Conservation (phyloP, 2,113 vertebrate genomes). For the Lamprotornis superbus region DNA sequence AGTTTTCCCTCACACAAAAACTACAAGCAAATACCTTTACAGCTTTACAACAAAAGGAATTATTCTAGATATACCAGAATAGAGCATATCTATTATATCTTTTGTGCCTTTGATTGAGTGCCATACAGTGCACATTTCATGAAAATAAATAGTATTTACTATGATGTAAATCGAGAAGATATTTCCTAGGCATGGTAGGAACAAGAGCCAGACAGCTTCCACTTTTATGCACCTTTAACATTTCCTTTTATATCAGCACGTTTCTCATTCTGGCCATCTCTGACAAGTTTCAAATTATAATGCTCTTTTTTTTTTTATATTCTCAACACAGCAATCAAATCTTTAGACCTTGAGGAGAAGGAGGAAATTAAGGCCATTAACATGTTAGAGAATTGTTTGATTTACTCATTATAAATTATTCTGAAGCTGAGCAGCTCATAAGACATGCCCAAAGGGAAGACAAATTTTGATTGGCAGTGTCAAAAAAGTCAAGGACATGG, state of each 20-base stretch:
- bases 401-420: constrained; percentile 74
- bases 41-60: not conserved
- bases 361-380: constrained; percentile 77
- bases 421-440: constrained; percentile 59
- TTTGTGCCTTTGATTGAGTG: not conserved
- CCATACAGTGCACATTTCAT: not conserved
- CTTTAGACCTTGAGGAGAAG: constrained; percentile 73
- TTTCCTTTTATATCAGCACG: constrained; percentile 40
- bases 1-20: not conserved
- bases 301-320: constrained; percentile 67
- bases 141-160: constrained; percentile 24
- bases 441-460: constrained; percentile 62
- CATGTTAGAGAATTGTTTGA: constrained; percentile 69
- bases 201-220: not conserved
- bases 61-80: not conserved
- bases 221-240: constrained; percentile 17
- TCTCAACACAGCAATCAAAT: constrained; percentile 70
- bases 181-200: not conserved
- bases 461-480: constrained; percentile 66
- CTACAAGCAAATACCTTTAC: not conserved
- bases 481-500: constrained; percentile 57
- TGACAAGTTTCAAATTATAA: constrained; percentile 67
- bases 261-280: constrained; percentile 58
- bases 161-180: not conserved
- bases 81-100: not conserved